Conservation (phyloP, 1,140 invertebrate genomes). For the Anoplophora glabripennis region DNA sequence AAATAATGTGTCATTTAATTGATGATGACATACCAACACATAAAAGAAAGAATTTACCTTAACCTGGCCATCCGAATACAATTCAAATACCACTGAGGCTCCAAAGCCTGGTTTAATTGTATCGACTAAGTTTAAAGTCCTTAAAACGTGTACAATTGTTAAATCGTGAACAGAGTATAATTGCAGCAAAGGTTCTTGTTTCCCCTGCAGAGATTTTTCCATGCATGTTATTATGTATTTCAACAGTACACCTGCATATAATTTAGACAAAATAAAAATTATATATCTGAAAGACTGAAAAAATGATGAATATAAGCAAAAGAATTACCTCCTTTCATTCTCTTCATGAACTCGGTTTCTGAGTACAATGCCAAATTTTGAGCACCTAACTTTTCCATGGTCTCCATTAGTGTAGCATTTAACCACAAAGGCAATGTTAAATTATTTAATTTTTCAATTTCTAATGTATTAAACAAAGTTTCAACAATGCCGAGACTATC, state of each 20-base stretch:
- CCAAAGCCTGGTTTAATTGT: constrained; percentile 68
- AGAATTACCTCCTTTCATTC: constrained; percentile 66
- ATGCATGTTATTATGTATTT: constrained; percentile 50
- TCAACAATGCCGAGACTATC: constrained; percentile 66
- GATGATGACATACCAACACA: background rate
- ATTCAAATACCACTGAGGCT: constrained; percentile 64
- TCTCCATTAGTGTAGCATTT: constrained; percentile 63
- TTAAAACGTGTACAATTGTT: constrained; percentile 66
- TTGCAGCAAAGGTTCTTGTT: constrained; percentile 53
- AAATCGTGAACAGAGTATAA: constrained; percentile 73
- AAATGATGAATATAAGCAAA: constrained; percentile 9
- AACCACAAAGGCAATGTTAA: constrained; percentile 71
- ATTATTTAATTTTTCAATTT: constrained; percentile 65
- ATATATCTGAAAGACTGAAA: background rate
- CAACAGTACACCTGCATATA: constrained; percentile 53
- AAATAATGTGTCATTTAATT: constrained; percentile 10
- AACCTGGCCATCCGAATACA: constrained; percentile 56
- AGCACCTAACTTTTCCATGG: constrained; percentile 65
- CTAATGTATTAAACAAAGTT: constrained; percentile 69
- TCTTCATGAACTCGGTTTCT: constrained; percentile 66
- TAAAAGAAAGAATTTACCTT: constrained; percentile 45
- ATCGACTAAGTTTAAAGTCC: constrained; percentile 63
- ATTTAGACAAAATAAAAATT: constrained; percentile 13
- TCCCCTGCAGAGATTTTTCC: constrained; percentile 37
- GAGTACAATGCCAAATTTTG: constrained; percentile 68